A percentile compares a stretch with the other conserved stretches of the same genome.
Evolutionary conservation across 2,797 vertebrate species (phyloP).

Genomic region (Aplochiton taeniatus): DNA sequence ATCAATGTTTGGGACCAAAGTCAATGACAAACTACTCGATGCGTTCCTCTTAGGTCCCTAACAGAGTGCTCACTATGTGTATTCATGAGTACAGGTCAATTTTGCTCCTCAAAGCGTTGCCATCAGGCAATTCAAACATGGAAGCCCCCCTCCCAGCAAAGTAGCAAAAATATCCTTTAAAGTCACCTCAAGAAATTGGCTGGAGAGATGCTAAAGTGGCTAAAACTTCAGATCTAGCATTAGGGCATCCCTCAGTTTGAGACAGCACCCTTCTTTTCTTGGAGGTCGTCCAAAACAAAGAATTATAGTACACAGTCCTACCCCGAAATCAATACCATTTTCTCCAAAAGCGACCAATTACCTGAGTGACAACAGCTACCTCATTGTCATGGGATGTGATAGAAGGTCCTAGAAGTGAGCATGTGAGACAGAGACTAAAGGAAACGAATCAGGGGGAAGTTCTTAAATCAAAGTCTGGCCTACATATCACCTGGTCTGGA

Average conservation of each 20-base stretch:
- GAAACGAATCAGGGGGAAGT: too few relatives aligned
- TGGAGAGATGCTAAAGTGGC: background rate
- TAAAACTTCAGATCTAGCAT: background rate
- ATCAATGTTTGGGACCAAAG: constrained; percentile 8
- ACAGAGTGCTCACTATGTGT: constrained; percentile 12
- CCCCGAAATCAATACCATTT: background rate
- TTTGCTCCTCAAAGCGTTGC: constrained; percentile 2
- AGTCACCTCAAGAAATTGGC: background rate
- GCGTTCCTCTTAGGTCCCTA: background rate
- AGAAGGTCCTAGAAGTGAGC: background rate
- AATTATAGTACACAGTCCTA: background rate
- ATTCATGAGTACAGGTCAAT: constrained; percentile 14
- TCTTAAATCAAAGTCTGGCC: too few relatives aligned
- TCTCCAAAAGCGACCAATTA: constrained; percentile 7
- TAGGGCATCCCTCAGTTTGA: background rate
- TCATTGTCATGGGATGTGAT: background rate
- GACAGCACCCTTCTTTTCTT: background rate
- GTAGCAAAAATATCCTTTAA: background rate
- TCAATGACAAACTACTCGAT: constrained; percentile 27
- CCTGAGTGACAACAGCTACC: background rate
- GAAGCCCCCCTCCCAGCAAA: background rate
- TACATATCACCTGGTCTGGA: too few relatives aligned
- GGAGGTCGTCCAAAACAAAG: constrained; percentile 9
- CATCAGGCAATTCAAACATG: constrained; percentile 13
- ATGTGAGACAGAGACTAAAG: background rate